phyloP scores from a whole-genome alignment of 2,113 vertebrate species.

The Dermatemys mawii region DNA sequence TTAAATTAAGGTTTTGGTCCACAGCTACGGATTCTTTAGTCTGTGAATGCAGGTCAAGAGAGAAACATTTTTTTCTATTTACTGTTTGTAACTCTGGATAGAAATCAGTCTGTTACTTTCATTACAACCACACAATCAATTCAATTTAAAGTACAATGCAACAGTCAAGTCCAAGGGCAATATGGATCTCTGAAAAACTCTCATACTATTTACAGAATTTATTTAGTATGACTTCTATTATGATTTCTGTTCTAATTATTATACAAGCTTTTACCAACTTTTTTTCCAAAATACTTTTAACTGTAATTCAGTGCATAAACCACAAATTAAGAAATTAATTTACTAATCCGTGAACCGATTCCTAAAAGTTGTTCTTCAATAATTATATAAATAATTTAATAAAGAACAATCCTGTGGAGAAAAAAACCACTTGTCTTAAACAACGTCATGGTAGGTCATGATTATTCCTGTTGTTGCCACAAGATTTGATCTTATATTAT shows the following conservation, averaged over 20 bases:
- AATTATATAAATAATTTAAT: neutral
- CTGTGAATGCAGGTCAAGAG: slow-evolving; percentile 80
- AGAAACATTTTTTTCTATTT: slow-evolving; percentile 83
- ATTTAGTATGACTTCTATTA: slow-evolving; percentile 47
- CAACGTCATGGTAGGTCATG: neutral
- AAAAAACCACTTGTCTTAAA: neutral
- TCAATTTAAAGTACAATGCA: slow-evolving; percentile 83
- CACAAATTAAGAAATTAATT: neutral
- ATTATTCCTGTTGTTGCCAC: neutral
- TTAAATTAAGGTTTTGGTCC: slow-evolving; percentile 73
- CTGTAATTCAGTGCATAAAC: slow-evolving; percentile 5
- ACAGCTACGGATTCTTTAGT: slow-evolving; percentile 73
- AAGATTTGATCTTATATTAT: neutral
- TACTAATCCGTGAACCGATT: neutral
- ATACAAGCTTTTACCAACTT: slow-evolving; percentile 46
- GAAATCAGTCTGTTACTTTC: slow-evolving; percentile 85
- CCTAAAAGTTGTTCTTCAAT: neutral
- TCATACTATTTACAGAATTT: slow-evolving; percentile 49
- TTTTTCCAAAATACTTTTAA: neutral
- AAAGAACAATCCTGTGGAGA: neutral
- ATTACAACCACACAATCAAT: slow-evolving; percentile 86
- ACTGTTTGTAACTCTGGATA: slow-evolving; percentile 80
- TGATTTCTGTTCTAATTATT: slow-evolving; percentile 72
- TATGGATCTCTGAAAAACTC: slow-evolving; percentile 74
- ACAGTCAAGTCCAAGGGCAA: slow-evolving; percentile 83